A percentile compares a stretch with the other conserved stretches of the same genome.
phyloP scores from a whole-genome alignment of 2,797 vertebrate genomes.

The Molossus alvarezi region DNA sequence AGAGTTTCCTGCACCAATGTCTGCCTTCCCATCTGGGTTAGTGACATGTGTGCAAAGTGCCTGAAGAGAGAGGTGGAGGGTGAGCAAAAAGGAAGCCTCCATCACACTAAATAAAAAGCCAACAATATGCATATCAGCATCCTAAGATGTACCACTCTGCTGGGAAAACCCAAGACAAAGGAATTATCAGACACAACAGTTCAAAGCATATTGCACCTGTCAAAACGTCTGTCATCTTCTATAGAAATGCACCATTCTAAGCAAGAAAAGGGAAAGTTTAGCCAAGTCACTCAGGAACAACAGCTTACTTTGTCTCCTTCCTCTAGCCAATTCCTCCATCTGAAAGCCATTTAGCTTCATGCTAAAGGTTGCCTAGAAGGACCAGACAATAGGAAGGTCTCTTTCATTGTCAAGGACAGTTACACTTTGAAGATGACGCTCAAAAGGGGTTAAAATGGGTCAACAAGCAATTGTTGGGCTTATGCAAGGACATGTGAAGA shows the following conservation, averaged over 20 bases:
- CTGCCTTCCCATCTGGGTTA: slow-evolving; percentile 84
- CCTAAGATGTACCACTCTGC: slow-evolving; percentile 91
- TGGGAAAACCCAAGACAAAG: slow-evolving; percentile 94
- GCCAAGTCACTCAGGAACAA: slow-evolving; percentile 94
- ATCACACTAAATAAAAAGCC: slow-evolving; percentile 90
- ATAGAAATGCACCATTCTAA: slow-evolving; percentile 91
- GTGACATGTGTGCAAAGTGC: slow-evolving; percentile 85
- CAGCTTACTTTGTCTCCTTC: slow-evolving; percentile 92
- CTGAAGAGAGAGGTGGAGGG: slow-evolving; percentile 85
- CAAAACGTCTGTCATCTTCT: slow-evolving; percentile 95
- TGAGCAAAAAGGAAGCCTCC: slow-evolving; percentile 87
- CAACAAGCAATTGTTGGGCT: slow-evolving; percentile 91
- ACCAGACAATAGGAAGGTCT: slow-evolving; percentile 93
- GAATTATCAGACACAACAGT: slow-evolving; percentile 96
- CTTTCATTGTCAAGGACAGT: slow-evolving; percentile 96
- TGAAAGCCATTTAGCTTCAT: slow-evolving; percentile 93
- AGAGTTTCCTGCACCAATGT: slow-evolving; percentile 71
- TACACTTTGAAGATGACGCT: slow-evolving; percentile 95
- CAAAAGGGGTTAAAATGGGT: slow-evolving; percentile 95
- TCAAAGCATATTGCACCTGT: slow-evolving; percentile 98
- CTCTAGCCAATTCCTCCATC: slow-evolving; percentile 91
- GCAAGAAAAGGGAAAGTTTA: slow-evolving; percentile 92
- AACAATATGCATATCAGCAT: slow-evolving; percentile 91
- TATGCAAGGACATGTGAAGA: slow-evolving; percentile 91
- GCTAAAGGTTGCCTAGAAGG: slow-evolving; percentile 92